Base-by-base conservation (phyloP, 2,888 invertebrate species). In the Mellilla xanthometata region DNA sequence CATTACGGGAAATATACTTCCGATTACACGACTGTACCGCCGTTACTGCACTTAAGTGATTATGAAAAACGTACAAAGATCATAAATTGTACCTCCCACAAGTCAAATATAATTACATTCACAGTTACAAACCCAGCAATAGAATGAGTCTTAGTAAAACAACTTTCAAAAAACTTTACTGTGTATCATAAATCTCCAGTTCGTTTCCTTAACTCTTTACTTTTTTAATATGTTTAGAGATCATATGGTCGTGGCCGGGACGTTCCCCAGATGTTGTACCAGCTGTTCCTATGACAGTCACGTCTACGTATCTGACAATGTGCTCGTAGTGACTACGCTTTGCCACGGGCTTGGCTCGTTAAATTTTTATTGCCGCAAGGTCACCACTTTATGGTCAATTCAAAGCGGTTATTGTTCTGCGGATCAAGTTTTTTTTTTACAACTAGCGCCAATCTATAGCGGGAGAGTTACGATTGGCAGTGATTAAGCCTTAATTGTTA, bases 321-420 rank as follows among this genome's bases (percentile, higher is more conserved):
- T 81, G 79, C 75, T 81, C 72, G 72, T 76, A 81, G 74, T 76
- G 68, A 73, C 73, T 74, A 76, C 58, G 65, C 66, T 64, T 74
- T 69, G 64, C 75, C 67, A 72, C 81, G 75, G 76, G 75, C 75
- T 76, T 71, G 68, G 77, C 81, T 89, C 87, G 90, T 90, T 90
- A 90, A 90, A 89, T 85, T 90, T 90, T 90, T 90, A 90, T 89
- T 78, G 79, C 89, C 81, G 61, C 90, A 90, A 90, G 90, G 90
- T 90, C 90, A 86, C 73, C 81, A 75, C 76, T 90, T 90, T 90
- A 90, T 89, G 90, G 89, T 88, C 89, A 87, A 87, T 90, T 81
- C 88, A 81, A 74, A 81, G 78, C 80, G 78, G 83, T 87, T 84
- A 88, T 88, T 87, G 88, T 88, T 86, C 75, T 24, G 78, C 79